Conservation (phyloP, 2,888 invertebrate species). For the Beris morrisii region DNA sequence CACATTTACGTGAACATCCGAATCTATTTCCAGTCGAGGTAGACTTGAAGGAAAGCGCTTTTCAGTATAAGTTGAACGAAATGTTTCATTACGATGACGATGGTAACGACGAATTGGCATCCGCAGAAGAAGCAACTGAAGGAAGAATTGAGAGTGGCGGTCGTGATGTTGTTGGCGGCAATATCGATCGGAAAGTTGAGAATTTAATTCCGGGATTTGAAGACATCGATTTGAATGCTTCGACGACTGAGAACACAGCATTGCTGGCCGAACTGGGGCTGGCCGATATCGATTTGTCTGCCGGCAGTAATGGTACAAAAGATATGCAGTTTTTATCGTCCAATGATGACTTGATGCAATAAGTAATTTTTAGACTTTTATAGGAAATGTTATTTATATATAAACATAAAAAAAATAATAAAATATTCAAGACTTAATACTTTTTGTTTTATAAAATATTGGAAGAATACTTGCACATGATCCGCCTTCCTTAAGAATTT, state of each 20-base stretch:
- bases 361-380: background rate
- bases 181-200: conserved; percentile 35
- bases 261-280: conserved; percentile 63
- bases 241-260: conserved; percentile 16
- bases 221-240: conserved; percentile 20
- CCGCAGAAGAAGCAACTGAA: conserved; percentile 39
- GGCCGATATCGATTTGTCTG: conserved; percentile 57
- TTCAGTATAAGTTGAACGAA: conserved; percentile 79
- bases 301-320: background rate
- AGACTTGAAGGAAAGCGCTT: conserved; percentile 88
- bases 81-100: conserved; percentile 47
- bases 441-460: background rate
- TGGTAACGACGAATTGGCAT: conserved; percentile 33
- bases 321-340: background rate
- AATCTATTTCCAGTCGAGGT: conserved; percentile 94
- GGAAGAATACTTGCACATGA: too few relatives aligned
- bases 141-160: background rate
- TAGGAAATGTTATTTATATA: background rate
- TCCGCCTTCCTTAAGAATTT: too few relatives aligned
- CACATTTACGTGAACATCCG: conserved; percentile 72
- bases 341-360: conserved; percentile 16
- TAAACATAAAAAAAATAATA: background rate
- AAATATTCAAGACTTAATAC: background rate
- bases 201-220: conserved; percentile 29
- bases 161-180: conserved; percentile 11